Evolutionary conservation across 2,888 invertebrate species (phyloP).

Genomic region (Temnothorax unifasciatus): DNA sequence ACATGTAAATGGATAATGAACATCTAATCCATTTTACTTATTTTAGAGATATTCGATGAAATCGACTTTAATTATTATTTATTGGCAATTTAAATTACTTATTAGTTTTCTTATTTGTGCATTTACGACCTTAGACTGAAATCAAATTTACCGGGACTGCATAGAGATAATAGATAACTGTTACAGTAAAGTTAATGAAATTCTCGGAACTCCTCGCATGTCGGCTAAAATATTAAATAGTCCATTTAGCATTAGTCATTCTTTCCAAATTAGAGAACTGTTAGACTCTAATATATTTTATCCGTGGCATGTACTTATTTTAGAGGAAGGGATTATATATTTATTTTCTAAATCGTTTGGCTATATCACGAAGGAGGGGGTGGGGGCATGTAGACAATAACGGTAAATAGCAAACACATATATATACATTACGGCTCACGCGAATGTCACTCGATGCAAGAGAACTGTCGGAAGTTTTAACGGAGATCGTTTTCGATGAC

Average conservation of each 20-base stretch:
- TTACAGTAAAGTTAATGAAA: not conserved
- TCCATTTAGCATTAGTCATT: not conserved
- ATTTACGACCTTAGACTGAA: not conserved
- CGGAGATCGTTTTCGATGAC: constrained; percentile 9
- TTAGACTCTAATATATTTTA: not conserved
- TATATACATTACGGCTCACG: not conserved
- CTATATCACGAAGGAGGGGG: too few relatives aligned
- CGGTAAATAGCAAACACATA: not conserved
- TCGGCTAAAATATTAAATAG: not conserved
- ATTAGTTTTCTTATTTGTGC: not conserved
- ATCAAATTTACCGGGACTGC: not conserved
- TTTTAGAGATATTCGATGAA: not conserved
- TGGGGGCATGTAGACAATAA: not conserved
- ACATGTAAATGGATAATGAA: not conserved
- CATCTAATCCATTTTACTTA: not conserved
- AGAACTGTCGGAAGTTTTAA: constrained; percentile 17
- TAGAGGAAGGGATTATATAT: not conserved
- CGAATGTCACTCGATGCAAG: constrained; percentile 5
- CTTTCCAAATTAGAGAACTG: not conserved
- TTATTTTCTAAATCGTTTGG: not conserved
- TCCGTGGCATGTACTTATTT: not conserved
- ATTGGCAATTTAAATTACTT: not conserved
- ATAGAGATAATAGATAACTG: not conserved
- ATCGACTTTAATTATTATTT: not conserved
- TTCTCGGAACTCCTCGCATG: too few relatives aligned